Percentiles rank a stretch among this genome's conserved stretches.
These are phyloP conservation scores for Drosophila pandora DNA, from an alignment of 1,140 invertebrate species.

Conservation along the genomic window DNA sequence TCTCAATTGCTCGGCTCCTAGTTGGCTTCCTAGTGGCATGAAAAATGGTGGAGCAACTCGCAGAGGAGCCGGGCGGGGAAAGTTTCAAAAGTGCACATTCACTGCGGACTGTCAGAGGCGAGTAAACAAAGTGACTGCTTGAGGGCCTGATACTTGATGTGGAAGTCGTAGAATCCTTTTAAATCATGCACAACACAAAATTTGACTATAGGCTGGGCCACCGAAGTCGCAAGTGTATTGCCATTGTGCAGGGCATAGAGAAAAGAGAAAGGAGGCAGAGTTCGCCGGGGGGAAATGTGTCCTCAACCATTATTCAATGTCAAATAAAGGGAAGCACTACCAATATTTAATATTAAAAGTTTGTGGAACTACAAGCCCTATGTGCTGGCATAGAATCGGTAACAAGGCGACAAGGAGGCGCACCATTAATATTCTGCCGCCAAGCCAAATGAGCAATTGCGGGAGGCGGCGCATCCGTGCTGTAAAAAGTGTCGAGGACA, in stretches of 20 bases:
- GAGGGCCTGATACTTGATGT: background rate
- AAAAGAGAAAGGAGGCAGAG: background rate
- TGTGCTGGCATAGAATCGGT: too few species aligned
- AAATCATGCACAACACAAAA: background rate
- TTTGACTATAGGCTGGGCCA: too few species aligned
- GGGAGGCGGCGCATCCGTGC: background rate
- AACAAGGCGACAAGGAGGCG: background rate
- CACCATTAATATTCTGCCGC: constrained; percentile 6
- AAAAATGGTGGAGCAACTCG: constrained; percentile 24
- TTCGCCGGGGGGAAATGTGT: too few species aligned
- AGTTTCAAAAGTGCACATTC: background rate
- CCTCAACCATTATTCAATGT: background rate
- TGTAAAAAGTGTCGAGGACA: constrained; percentile 10
- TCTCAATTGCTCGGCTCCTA: constrained; percentile 8
- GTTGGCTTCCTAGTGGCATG: constrained; percentile 19
- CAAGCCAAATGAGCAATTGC: constrained; percentile 17
- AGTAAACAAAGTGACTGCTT: constrained; percentile 1
- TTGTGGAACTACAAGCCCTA: background rate
- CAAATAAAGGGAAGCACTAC: background rate
- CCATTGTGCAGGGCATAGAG: too few species aligned
- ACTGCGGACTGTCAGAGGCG: background rate
- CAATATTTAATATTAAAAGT: constrained; percentile 8
- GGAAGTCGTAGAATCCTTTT: background rate
- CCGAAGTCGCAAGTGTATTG: too few species aligned
- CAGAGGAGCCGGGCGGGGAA: background rate